Evolutionary conservation across 2,888 invertebrate genomes (phyloP).

Genomic region (Patella pellucida): DNA sequence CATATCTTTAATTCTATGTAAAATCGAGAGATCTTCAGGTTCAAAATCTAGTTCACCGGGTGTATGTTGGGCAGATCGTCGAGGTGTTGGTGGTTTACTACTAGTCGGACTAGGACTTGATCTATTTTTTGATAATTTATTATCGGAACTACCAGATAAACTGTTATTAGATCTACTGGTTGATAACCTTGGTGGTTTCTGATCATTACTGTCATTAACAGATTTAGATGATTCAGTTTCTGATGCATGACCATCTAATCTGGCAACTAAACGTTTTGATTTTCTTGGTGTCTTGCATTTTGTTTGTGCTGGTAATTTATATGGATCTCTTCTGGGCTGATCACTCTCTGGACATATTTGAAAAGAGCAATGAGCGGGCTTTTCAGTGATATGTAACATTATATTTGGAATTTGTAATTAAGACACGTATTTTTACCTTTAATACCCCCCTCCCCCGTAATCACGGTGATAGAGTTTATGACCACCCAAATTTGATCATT

Average conservation of each 20-base stretch:
- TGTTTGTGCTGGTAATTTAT: slow-evolving; percentile 45
- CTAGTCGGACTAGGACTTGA: slow-evolving; percentile 29
- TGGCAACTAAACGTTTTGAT: slow-evolving; percentile 59
- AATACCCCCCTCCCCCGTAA: no score
- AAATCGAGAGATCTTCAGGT: slow-evolving; percentile 46
- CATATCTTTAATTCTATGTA: slow-evolving; percentile 60
- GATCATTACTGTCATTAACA: slow-evolving; percentile 37
- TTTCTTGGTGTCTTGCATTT: slow-evolving; percentile 52
- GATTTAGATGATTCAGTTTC: slow-evolving; percentile 53
- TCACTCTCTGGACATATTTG: no score
- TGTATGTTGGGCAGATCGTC: neutral
- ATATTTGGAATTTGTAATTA: no score
- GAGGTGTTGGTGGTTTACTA: slow-evolving; percentile 26
- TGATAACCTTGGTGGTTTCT: neutral
- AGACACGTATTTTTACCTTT: no score
- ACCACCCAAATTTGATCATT: no score
- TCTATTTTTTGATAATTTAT: neutral
- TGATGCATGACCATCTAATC: slow-evolving; percentile 54
- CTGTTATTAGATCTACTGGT: slow-evolving; percentile 1
- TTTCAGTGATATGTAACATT: no score
- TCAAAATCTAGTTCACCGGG: slow-evolving; percentile 36
- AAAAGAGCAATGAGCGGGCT: no score
- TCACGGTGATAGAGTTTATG: no score
- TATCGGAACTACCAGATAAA: neutral
- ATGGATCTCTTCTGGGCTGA: no score